A percentile compares a stretch with the other conserved stretches of the same genome.
Evolutionary conservation across 2,888 invertebrate genomes (phyloP).

Genomic region (Ormyrus thymus): DNA sequence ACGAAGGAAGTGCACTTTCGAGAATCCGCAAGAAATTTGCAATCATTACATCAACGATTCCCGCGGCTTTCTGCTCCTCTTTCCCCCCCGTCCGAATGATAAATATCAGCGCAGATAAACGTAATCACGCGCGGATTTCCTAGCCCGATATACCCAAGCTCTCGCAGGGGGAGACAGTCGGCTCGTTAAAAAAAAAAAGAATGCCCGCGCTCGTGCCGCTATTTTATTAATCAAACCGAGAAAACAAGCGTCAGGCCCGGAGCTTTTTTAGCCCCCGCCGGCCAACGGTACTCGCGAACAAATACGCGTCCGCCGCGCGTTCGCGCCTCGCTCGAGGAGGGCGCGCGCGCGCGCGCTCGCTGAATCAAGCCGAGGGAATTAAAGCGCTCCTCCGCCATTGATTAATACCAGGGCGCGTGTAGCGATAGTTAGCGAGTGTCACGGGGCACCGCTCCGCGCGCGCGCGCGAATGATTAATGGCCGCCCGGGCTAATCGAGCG

Average conservation of each 20-base stretch:
- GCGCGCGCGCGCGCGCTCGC: background rate
- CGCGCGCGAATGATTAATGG: slow-evolving; percentile 62
- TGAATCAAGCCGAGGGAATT: slow-evolving; percentile 47
- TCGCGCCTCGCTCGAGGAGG: background rate
- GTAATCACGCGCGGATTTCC: slow-evolving; percentile 37
- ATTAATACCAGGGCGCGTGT: slow-evolving; percentile 59
- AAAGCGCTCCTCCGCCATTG: slow-evolving; percentile 54
- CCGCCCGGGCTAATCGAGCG: slow-evolving; percentile 50
- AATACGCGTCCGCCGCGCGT: background rate
- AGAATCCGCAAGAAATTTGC: slow-evolving; percentile 30
- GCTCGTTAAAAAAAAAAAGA: background rate
- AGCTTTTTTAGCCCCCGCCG: background rate
- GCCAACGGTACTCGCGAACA: background rate
- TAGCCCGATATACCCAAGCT: background rate
- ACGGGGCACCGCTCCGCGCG: slow-evolving; percentile 56
- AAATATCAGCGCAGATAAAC: slow-evolving; percentile 45
- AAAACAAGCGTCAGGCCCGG: slow-evolving; percentile 33
- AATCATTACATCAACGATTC: slow-evolving; percentile 28
- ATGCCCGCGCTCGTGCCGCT: slow-evolving; percentile 14
- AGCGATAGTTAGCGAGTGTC: slow-evolving; percentile 61
- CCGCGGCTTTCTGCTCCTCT: background rate
- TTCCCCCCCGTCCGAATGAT: background rate
- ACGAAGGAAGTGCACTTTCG: background rate
- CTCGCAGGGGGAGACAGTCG: background rate
- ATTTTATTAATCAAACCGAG: slow-evolving; percentile 52